These are phyloP conservation scores for Ectropis grisescens DNA, from an alignment of 1,140 invertebrate species.

Conservation along the genomic window DNA sequence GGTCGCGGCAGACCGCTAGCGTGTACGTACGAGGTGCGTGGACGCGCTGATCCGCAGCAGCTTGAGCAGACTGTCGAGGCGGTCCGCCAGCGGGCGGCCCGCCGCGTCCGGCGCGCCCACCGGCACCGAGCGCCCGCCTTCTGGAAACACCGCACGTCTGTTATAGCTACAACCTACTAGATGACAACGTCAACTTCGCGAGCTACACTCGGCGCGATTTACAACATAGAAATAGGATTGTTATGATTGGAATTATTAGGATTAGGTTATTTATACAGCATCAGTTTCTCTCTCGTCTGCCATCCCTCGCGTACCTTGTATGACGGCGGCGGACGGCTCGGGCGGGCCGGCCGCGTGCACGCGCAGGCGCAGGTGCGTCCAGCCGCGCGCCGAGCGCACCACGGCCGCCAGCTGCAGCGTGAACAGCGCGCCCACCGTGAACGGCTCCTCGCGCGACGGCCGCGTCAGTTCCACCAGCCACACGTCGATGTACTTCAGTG, in stretches of 20 bases:
- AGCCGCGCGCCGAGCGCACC: conserved; percentile 91
- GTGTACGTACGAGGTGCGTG: conserved; percentile 33
- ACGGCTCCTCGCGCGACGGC: conserved; percentile 81
- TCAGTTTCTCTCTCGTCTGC: no score
- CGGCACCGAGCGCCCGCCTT: conserved; percentile 17
- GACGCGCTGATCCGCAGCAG: conserved; percentile 49
- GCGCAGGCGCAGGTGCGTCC: conserved; percentile 85
- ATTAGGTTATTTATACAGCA: no score
- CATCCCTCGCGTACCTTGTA: no score
- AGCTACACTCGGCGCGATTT: no score
- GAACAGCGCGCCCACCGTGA: conserved; percentile 92
- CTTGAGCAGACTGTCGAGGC: conserved; percentile 45
- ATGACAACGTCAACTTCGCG: no score
- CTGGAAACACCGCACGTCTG: no score
- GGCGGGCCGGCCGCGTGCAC: no score
- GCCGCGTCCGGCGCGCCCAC: conserved; percentile 15
- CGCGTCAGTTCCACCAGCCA: conserved; percentile 95
- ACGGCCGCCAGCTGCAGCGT: conserved; percentile 98
- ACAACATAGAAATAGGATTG: no score
- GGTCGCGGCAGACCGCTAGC: no score
- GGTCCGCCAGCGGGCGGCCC: conserved; percentile 24
- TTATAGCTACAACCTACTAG: no score
- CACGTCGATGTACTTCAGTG: conserved; percentile 91
- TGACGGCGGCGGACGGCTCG: no score
- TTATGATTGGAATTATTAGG: no score